phyloP scores from a whole-genome alignment of 2,888 invertebrate species.

The Caenorhabditis macrosperma region DNA sequence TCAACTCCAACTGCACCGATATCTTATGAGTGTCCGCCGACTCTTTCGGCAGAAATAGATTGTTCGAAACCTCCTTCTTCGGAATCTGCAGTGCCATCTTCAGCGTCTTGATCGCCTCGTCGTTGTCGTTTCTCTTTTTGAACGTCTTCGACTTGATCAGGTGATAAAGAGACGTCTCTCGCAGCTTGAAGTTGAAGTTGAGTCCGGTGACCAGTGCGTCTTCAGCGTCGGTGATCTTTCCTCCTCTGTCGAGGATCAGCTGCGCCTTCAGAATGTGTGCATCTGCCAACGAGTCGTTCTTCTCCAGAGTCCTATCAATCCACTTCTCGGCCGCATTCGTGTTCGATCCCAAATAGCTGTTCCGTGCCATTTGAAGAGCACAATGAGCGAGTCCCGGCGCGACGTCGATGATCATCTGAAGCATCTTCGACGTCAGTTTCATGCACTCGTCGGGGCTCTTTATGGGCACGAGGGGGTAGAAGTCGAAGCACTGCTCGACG shows the following conservation, averaged over 20 bases:
- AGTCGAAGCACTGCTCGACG: conserved; percentile 67
- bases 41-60: conserved; percentile 62
- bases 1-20: conserved; percentile 90
- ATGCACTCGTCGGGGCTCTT: conserved; percentile 82
- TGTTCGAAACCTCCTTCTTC: conserved; percentile 47
- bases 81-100: conserved; percentile 59
- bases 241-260: conserved; percentile 73
- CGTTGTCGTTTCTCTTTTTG: conserved; percentile 80
- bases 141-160: conserved; percentile 89
- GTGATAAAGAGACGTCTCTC: conserved; percentile 93
- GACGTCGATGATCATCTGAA: conserved; percentile 87
- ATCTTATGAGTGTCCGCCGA: conserved; percentile 85
- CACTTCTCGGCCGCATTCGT: conserved; percentile 86
- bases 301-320: conserved; percentile 86
- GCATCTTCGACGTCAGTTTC: conserved; percentile 84
- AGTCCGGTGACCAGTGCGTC: conserved; percentile 83
- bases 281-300: conserved; percentile 88
- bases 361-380: conserved; percentile 86
- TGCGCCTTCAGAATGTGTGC: conserved; percentile 89
- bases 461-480: conserved; percentile 82
- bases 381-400: conserved; percentile 86
- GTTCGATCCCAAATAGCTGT: conserved; percentile 88
- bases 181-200: conserved; percentile 92
- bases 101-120: conserved; percentile 65
- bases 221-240: conserved; percentile 68